Evolutionary conservation across 2,888 invertebrate genomes (phyloP).

Genomic region (Plebejus argus): DNA sequence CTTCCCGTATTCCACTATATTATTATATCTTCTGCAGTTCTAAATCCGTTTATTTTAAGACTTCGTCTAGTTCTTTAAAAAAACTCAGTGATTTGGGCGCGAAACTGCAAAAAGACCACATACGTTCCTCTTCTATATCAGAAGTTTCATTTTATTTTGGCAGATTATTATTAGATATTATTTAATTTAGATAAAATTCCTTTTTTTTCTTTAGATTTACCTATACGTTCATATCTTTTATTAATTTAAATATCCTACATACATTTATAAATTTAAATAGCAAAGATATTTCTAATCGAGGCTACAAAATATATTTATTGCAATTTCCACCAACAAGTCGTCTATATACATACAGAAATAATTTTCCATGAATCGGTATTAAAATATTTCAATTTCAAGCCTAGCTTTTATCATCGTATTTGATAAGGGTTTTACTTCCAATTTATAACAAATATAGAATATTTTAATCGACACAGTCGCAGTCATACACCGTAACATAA

Average conservation of each 20-base stretch:
- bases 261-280: constrained; percentile 30
- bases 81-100: neutral
- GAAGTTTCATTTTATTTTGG: constrained; percentile 11
- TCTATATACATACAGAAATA: constrained; percentile 11
- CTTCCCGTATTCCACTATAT: neutral
- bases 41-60: neutral
- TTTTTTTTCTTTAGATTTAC: neutral
- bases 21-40: neutral
- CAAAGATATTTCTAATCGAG: constrained; percentile 28
- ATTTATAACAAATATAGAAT: neutral
- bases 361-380: neutral
- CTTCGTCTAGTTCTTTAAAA: neutral
- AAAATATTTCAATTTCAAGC: neutral
- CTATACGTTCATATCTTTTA: neutral
- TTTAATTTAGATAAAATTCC: neutral
- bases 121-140: neutral
- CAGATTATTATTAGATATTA: neutral
- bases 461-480: neutral
- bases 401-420: neutral
- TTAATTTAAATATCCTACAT: constrained; percentile 10
- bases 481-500: neutral
- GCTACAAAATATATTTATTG: constrained; percentile 23
- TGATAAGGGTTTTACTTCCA: neutral
- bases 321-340: neutral
- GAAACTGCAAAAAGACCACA: neutral